These are phyloP conservation scores for Chalcosyrphus nemorum DNA, from an alignment of 2,888 invertebrate species.

Conservation along the genomic window DNA sequence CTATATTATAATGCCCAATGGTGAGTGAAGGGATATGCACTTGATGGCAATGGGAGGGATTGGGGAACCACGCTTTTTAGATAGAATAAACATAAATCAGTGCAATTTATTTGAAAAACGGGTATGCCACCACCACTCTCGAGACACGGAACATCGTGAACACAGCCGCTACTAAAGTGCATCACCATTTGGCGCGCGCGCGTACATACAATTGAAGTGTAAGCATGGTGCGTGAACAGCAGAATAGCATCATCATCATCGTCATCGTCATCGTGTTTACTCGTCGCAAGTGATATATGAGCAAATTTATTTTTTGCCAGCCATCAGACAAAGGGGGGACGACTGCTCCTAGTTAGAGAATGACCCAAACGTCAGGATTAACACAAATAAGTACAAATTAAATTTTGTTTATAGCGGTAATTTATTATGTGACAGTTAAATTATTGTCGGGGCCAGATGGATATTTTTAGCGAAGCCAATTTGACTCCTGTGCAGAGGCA, in stretches of 20 bases:
- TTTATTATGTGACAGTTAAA: constrained; percentile 78
- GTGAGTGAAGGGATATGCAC: constrained; percentile 55
- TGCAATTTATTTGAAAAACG: constrained; percentile 65
- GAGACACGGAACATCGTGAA: constrained; percentile 49
- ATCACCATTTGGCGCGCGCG: constrained; percentile 47
- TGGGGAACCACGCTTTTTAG: constrained; percentile 61
- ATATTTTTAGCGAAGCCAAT: constrained; percentile 32
- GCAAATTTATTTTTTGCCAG: not conserved
- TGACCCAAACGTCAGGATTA: constrained; percentile 47
- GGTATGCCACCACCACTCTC: constrained; percentile 45
- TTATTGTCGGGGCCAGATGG: constrained; percentile 68
- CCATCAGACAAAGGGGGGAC: not conserved
- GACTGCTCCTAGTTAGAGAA: constrained; percentile 1
- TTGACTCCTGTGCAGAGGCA: too few relatives aligned
- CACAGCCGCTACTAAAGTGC: constrained; percentile 24
- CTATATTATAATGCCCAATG: constrained; percentile 40
- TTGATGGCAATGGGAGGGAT: not conserved
- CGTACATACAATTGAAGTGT: constrained; percentile 35
- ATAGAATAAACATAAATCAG: constrained; percentile 72
- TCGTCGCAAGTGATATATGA: constrained; percentile 40
- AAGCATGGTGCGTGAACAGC: constrained; percentile 37
- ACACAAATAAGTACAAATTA: constrained; percentile 54
- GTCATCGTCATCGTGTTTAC: constrained; percentile 3
- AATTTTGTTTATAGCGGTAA: constrained; percentile 77
- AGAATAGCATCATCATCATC: constrained; percentile 2